Base-by-base conservation (phyloP, 1,140 invertebrate species). In the Argopecten irradians region DNA sequence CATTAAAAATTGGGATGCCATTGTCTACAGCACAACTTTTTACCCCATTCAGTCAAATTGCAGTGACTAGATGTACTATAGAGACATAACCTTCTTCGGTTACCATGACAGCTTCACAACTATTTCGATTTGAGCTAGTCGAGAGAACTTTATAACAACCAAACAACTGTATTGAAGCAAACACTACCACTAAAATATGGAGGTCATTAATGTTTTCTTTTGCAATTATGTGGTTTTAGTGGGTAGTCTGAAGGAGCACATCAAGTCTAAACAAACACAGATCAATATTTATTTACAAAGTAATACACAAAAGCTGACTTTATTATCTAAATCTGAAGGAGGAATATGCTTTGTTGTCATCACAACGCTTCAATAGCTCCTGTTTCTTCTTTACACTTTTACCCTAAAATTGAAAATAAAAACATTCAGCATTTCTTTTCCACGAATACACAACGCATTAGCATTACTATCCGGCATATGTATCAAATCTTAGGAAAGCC, bases 321-420 rank as follows among this genome's bases (percentile, higher is more conserved):
- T 32, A 0, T 39, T 35, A 87, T 87, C n/a, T 19, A 83, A 19
- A 95, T 89, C 95, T 89, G 88, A 94, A 96, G 92, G 96, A 95
- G 28, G 95, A 93, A 91, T 95, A 96, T 28, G 96, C 96, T 88
- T 95, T 90, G 91, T 96, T 96, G 11, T 94, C 94, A 90, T 96
- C 96, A 92, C 96, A 96, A 32, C 93, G 89, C 92, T 94, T 94
- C 89, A 96, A 96, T 11, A 96, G 90, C 41, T 96, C 96, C 86
- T 96, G 95, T 90, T 96, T 96, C 41, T 94, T 95, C 43, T 94
- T 91, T 34, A 96, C 93, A 55, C 95, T 96, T 83, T 94, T 93
- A 34, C 96, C 96, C 94, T 95, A n/a, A n/a, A n/a, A n/a, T n/a
- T n/a, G n/a, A n/a, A n/a, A n/a, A n/a, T n/a, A n/a, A n/a, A n/a